Conservation (phyloP, 1,140 invertebrate genomes). For the Odontomachus brunneus region DNA sequence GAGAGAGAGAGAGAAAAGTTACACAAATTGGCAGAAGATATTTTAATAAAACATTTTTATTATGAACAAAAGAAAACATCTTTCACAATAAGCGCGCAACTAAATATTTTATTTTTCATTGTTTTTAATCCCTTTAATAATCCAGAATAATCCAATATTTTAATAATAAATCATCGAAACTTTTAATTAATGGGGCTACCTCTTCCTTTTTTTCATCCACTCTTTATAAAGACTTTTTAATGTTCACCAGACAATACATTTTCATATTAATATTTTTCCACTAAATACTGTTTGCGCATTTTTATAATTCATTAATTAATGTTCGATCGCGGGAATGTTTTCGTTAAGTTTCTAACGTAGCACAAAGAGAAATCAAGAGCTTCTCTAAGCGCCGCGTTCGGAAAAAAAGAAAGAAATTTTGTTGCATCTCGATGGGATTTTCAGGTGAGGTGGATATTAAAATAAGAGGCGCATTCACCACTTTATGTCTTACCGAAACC, state of each 20-base stretch:
- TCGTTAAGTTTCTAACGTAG: background rate
- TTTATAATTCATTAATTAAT: background rate
- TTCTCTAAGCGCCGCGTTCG: background rate
- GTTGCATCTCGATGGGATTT: background rate
- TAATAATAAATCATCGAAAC: background rate
- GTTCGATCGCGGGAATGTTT: background rate
- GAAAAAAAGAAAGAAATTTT: background rate
- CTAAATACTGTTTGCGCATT: background rate
- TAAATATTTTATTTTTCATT: background rate
- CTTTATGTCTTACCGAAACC: constrained; percentile 12
- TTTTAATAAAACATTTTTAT: background rate
- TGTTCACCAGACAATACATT: background rate
- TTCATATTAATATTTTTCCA: background rate
- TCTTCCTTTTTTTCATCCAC: background rate
- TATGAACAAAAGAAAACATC: background rate
- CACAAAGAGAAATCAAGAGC: background rate
- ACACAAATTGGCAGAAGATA: background rate
- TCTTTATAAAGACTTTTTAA: background rate
- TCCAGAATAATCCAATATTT: constrained; percentile 11
- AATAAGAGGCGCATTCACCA: background rate
- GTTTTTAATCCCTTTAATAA: constrained; percentile 10
- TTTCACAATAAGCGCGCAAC: background rate
- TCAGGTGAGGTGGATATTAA: background rate
- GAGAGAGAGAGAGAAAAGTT: background rate
- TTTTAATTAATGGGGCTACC: constrained; percentile 18